Base-by-base conservation (phyloP, 2,797 vertebrate species). In the Rhadinocentrus ornatus region DNA sequence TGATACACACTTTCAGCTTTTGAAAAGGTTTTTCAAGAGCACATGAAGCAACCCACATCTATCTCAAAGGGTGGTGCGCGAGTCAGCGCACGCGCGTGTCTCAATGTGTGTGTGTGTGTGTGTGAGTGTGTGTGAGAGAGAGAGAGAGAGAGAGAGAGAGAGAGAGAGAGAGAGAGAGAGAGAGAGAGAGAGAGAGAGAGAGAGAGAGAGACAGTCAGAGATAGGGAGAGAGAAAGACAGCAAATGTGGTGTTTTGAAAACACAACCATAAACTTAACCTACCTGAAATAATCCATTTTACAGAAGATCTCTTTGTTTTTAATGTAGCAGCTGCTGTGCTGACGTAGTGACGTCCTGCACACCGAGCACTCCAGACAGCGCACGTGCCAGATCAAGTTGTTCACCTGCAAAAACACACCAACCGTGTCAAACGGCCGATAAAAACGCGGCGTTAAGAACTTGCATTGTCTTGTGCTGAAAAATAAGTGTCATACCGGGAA, bases 221-320 rank as follows among this genome's bases (percentile, higher is more conserved):
- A 39, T 26, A 31, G 41, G 56, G 31, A 62, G 53, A 60, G 44
- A 46, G 67, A 29, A 5, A 22, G 37, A 24, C 15, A 20, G 63
- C 2, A 29, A 54, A 72, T 34, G 64, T 55, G 59, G 62, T 85
- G 69, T 89, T 90, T 90, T 89, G 82, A 86, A 90, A 91, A 91
- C 84, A 83, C 44, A 89, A 81, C 89, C 82, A 88, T 86, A 94
- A 93, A 95, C 93, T 94, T 95, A 93, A 93, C 96, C 95, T 98
- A 99, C 98, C 98, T 99, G 97, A 99, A 99, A 94, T 99, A 99
- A 95, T 99, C 98, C 96, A 98, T 95, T 95, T 99, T 99, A 92
- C 98, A 99, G 95, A 98, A 99, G 93, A 99, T 97, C 91, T 99
- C 97, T 91, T 98, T 97, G 93, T 99, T 98, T 93, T 99, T 99